Evolutionary conservation across 2,113 vertebrate species (phyloP).

Genomic region (Murina feae): DNA sequence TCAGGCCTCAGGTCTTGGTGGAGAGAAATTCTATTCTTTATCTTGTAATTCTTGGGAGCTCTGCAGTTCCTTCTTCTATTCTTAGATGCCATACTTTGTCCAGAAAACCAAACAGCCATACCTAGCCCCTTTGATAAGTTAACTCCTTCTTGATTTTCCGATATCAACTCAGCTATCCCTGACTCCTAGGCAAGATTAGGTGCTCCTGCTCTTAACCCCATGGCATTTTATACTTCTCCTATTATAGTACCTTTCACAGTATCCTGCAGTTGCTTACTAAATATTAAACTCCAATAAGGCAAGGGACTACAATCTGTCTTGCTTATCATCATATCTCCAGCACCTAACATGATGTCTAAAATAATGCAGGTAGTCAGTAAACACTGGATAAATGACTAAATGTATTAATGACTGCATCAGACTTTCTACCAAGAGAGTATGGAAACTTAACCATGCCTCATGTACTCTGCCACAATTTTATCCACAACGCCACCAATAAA

Average conservation of each 20-base stretch:
- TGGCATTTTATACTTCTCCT: neutral
- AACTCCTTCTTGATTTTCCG: slow-evolving; percentile 29
- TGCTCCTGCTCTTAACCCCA: neutral
- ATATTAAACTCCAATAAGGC: neutral
- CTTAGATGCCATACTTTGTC: neutral
- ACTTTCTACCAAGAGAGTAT: neutral
- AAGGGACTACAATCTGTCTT: neutral
- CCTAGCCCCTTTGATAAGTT: neutral
- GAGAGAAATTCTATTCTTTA: slow-evolving; percentile 28
- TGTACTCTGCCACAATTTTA: neutral
- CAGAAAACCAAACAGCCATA: neutral
- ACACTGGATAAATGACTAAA: neutral
- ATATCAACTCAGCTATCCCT: neutral
- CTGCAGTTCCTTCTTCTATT: neutral
- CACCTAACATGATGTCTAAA: neutral
- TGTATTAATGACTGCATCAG: neutral
- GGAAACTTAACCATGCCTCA: neutral
- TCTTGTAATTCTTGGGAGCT: neutral
- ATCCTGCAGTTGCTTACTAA: neutral
- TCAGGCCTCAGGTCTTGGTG: neutral
- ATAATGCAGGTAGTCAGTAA: neutral
- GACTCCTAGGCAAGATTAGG: neutral
- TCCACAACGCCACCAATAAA: neutral
- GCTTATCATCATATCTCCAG: neutral
- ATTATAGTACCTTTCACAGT: neutral